A percentile compares a stretch with the other conserved stretches of the same genome.
Evolutionary conservation across 2,113 vertebrate species (phyloP).

Genomic region (Oncorhynchus tshawytscha): DNA sequence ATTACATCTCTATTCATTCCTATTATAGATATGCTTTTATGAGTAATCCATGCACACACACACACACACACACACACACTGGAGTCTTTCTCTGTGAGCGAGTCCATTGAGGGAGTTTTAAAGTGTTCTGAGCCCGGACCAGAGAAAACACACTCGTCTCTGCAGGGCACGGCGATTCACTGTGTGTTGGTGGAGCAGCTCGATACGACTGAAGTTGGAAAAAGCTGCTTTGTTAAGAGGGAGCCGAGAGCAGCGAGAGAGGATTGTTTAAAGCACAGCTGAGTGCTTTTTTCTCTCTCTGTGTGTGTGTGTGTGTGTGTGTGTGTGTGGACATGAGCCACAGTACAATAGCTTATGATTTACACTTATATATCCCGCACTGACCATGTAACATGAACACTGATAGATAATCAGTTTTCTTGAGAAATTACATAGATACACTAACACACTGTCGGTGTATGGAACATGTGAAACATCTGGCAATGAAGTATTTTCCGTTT

Average conservation of each 20-base stretch:
- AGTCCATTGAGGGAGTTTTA: not conserved
- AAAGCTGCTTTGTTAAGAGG: not conserved
- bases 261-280: not conserved
- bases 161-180: not conserved
- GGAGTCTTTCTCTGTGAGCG: not conserved
- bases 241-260: not conserved
- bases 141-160: not conserved
- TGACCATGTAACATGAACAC: too few species aligned
- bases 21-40: not conserved
- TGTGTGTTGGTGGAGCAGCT: not conserved
- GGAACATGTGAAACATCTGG: too few species aligned
- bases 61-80: not conserved
- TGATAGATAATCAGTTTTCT: too few species aligned
- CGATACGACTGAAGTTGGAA: not conserved
- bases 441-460: too few species aligned
- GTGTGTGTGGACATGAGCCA: too few species aligned
- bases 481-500: too few species aligned
- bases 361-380: too few species aligned
- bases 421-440: too few species aligned
- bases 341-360: too few species aligned
- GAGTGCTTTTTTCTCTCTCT: too few species aligned
- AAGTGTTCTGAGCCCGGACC: not conserved
- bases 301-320: too few species aligned
- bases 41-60: not conserved
- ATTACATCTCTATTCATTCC: not conserved